These are phyloP conservation scores for Siniperca obscura DNA, from an alignment of 2,797 vertebrate genomes.

Conservation along the genomic window DNA sequence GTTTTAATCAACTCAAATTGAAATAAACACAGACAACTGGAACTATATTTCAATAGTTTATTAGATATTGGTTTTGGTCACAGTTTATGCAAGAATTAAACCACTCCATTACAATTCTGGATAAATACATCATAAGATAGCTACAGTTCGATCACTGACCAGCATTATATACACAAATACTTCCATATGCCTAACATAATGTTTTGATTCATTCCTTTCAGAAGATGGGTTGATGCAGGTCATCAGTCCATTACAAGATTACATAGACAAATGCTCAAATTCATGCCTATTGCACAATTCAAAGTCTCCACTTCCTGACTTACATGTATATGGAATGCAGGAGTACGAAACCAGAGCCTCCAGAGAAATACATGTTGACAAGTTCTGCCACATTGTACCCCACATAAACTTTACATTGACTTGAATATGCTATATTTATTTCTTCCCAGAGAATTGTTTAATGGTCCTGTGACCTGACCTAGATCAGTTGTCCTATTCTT, in stretches of 20 bases:
- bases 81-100: conserved; percentile 7
- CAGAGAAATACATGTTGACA: conserved; percentile 15
- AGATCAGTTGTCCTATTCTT: conserved; percentile 64
- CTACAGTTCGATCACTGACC: background rate
- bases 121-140: background rate
- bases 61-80: background rate
- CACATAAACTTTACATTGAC: conserved; percentile 44
- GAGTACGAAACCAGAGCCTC: conserved; percentile 18
- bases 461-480: conserved; percentile 69
- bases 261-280: background rate
- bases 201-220: background rate
- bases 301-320: background rate
- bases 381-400: conserved; percentile 26
- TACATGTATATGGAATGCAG: conserved; percentile 22
- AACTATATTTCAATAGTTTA: background rate
- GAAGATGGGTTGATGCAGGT: background rate
- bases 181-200: background rate
- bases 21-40: conserved; percentile 1
- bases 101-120: background rate
- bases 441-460: conserved; percentile 52
- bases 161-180: background rate
- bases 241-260: background rate
- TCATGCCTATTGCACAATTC: background rate
- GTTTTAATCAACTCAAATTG: conserved; percentile 11
- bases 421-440: conserved; percentile 36